Conservation (phyloP, 2,888 invertebrate genomes). For the Papilio gigon region DNA sequence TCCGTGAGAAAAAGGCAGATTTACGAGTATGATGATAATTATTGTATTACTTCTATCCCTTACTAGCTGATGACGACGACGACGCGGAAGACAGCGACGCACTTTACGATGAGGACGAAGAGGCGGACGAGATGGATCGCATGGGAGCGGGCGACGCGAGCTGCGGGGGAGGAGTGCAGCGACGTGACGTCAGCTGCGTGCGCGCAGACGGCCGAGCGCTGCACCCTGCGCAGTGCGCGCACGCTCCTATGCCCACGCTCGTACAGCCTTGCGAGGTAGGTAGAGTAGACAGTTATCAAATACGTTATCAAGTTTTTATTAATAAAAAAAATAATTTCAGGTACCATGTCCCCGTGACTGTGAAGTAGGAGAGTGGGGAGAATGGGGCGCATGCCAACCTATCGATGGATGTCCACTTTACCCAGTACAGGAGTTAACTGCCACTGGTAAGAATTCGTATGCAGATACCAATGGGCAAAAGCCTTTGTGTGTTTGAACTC, state of each 20-base stretch:
- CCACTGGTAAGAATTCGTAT: slow-evolving; percentile 63
- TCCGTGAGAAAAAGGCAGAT: too few relatives aligned
- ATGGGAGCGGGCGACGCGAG: slow-evolving; percentile 55
- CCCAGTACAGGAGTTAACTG: slow-evolving; percentile 77
- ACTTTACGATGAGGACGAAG: slow-evolving; percentile 64
- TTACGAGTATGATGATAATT: too few relatives aligned
- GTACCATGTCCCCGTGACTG: slow-evolving; percentile 84
- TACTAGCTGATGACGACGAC: slow-evolving; percentile 49
- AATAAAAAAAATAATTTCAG: slow-evolving; percentile 51
- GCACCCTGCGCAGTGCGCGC: slow-evolving; percentile 76
- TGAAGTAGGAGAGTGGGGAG: slow-evolving; percentile 83
- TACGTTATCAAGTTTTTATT: neutral
- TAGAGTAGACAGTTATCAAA: neutral
- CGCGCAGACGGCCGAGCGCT: slow-evolving; percentile 75
- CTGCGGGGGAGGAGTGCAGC: slow-evolving; percentile 84
- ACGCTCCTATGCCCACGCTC: slow-evolving; percentile 77
- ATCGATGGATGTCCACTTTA: slow-evolving; percentile 78
- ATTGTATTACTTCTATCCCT: slow-evolving; percentile 1
- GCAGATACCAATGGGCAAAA: neutral
- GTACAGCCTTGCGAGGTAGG: slow-evolving; percentile 81
- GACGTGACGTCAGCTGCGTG: slow-evolving; percentile 81
- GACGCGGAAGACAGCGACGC: slow-evolving; percentile 70
- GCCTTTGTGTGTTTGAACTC: neutral
- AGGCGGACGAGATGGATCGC: slow-evolving; percentile 57
- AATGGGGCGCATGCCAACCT: slow-evolving; percentile 84